These are phyloP conservation scores for Philopotamus ludificatus DNA, from an alignment of 1,140 invertebrate genomes.

Conservation along the genomic window DNA sequence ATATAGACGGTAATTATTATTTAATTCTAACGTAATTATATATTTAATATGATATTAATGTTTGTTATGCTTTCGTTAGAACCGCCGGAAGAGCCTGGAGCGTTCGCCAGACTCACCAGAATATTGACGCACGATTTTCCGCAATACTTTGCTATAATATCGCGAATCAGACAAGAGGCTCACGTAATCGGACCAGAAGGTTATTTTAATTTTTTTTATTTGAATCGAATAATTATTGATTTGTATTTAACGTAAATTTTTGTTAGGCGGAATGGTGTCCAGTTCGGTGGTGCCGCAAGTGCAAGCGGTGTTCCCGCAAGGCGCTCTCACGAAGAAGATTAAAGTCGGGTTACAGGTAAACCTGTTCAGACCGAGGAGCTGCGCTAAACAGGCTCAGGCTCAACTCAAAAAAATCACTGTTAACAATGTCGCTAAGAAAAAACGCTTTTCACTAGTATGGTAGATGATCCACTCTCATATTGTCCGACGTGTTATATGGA, in stretches of 20 bases:
- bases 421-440: conserved; percentile 83
- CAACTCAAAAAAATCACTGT: conserved; percentile 79
- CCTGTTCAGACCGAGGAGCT: conserved; percentile 75
- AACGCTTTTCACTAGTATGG: conserved; percentile 81
- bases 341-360: conserved; percentile 99
- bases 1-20: conserved; percentile 75
- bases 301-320: conserved; percentile 98
- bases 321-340: conserved; percentile 99
- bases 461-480: too few relatives aligned
- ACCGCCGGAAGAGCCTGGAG: conserved; percentile 83
- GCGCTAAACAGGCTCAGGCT: conserved; percentile 60
- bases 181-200: conserved; percentile 96
- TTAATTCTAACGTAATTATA: conserved; percentile 8
- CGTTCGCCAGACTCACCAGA: conserved; percentile 85
- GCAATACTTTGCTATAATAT: conserved; percentile 98
- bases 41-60: conserved; percentile 33
- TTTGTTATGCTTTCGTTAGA: too few relatives aligned
- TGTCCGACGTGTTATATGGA: too few relatives aligned
- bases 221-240: neutral
- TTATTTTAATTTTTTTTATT: conserved; percentile 31
- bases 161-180: conserved; percentile 94
- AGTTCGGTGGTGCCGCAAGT: conserved; percentile 98
- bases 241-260: conserved; percentile 24
- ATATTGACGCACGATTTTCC: conserved; percentile 98
- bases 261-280: conserved; percentile 86